Conservation (phyloP, 2,113 vertebrate species). For the Bambusicola thoracicus region DNA sequence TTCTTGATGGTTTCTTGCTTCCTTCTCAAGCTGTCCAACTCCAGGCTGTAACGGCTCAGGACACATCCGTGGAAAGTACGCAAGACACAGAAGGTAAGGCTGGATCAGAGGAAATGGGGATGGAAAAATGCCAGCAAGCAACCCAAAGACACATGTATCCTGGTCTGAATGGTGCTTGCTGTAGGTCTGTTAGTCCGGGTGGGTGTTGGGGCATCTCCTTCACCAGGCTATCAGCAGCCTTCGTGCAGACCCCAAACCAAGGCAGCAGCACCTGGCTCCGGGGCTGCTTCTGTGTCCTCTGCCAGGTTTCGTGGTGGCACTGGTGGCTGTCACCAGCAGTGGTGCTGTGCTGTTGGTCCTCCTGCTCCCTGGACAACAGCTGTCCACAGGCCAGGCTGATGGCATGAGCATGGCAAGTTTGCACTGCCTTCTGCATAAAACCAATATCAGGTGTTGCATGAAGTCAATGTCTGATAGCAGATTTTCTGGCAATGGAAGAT, state of each 20-base stretch:
- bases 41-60: conserved; percentile 96
- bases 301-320: neutral
- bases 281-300: neutral
- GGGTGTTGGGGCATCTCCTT: neutral
- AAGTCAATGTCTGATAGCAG: neutral
- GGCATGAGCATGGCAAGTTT: neutral
- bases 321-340: neutral
- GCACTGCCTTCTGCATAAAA: neutral
- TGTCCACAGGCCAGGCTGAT: neutral
- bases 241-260: neutral
- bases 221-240: neutral
- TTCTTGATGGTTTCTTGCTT: conserved; percentile 45
- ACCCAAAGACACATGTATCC: accelerated
- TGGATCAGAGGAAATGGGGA: neutral
- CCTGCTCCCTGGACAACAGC: neutral
- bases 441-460: neutral
- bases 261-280: neutral
- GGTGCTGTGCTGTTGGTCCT: neutral
- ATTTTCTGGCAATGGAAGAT: accelerated
- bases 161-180: neutral
- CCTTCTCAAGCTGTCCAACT: conserved; percentile 91
- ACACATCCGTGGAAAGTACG: conserved; percentile 95
- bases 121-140: neutral
- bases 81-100: conserved; percentile 94
- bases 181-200: neutral